phyloP scores from a whole-genome alignment of 2,888 invertebrate genomes.

The Drosophila macrospina region DNA sequence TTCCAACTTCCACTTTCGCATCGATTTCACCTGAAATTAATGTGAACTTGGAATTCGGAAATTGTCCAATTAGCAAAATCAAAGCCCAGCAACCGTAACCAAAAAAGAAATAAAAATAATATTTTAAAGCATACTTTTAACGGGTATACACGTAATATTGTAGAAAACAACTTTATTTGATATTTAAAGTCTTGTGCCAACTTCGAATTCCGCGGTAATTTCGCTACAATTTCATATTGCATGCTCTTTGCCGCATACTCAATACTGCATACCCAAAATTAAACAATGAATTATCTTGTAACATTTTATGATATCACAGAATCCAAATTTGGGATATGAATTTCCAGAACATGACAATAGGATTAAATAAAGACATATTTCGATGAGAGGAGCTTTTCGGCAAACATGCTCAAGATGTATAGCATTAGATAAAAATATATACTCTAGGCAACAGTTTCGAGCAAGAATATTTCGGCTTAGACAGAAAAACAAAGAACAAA shows the following conservation, averaged over 20 bases:
- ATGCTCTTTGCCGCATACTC: conserved; percentile 21
- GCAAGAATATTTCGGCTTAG: conserved; percentile 71
- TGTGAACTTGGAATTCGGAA: not conserved
- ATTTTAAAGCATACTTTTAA: conserved; percentile 46
- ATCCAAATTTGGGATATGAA: conserved; percentile 14
- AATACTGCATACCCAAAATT: conserved; percentile 4
- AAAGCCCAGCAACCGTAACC: conserved; percentile 18
- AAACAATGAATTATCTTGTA: conserved; percentile 1
- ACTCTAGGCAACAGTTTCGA: conserved; percentile 61
- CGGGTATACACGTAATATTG: conserved; percentile 44
- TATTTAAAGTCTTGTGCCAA: conserved; percentile 25
- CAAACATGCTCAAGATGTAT: conserved; percentile 56
- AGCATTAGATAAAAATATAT: conserved; percentile 44
- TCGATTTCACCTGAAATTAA: not conserved
- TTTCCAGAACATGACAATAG: conserved; percentile 26
- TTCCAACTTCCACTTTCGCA: not conserved
- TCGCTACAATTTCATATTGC: conserved; percentile 14
- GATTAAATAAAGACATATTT: conserved; percentile 40
- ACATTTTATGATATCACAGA: not conserved
- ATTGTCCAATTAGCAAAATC: conserved; percentile 11
- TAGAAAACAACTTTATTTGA: conserved; percentile 40
- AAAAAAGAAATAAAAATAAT: conserved; percentile 31
- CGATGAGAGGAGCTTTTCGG: conserved; percentile 55
- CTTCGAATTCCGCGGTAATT: conserved; percentile 39
- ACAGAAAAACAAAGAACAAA: conserved; percentile 45